Percentiles rank a stretch among this genome's conserved stretches.
Evolutionary conservation across 2,797 vertebrate species (phyloP).

Genomic region (Notolepis coatsorum): DNA sequence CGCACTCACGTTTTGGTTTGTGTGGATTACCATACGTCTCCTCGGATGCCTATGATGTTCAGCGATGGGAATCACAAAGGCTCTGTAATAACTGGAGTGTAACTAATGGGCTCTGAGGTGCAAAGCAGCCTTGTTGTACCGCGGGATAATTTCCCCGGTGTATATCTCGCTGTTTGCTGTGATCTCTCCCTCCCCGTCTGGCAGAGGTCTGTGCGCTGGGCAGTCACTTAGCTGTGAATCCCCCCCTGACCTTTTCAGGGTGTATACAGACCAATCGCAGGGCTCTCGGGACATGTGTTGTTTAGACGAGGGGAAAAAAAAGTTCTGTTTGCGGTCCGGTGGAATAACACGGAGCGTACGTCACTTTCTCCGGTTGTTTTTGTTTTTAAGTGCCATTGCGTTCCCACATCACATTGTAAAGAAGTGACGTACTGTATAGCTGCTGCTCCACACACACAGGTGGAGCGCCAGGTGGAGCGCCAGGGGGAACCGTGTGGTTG

Average conservation of each 20-base stretch:
- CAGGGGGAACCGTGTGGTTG: background rate
- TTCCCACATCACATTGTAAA: slow-evolving; percentile 11
- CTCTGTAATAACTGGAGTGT: background rate
- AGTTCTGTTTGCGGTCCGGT: background rate
- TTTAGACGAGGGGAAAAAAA: too few species aligned
- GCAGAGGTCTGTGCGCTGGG: background rate
- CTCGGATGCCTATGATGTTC: background rate
- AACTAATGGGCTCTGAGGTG: background rate
- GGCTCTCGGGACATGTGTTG: background rate
- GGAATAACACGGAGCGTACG: slow-evolving; percentile 1
- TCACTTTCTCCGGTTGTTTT: background rate
- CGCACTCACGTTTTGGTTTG: background rate
- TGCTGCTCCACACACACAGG: too few species aligned
- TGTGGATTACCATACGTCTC: background rate
- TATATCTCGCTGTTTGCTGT: background rate
- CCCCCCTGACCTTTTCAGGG: background rate
- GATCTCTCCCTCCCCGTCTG: background rate
- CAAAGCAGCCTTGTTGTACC: background rate
- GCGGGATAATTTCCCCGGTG: background rate
- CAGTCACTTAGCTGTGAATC: background rate
- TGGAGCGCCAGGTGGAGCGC: background rate
- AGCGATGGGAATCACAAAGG: background rate
- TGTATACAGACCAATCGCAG: background rate
- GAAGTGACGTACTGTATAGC: background rate
- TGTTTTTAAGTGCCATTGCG: background rate